Base-by-base conservation (phyloP, 1,140 invertebrate genomes). In the Drosophila serrata region DNA sequence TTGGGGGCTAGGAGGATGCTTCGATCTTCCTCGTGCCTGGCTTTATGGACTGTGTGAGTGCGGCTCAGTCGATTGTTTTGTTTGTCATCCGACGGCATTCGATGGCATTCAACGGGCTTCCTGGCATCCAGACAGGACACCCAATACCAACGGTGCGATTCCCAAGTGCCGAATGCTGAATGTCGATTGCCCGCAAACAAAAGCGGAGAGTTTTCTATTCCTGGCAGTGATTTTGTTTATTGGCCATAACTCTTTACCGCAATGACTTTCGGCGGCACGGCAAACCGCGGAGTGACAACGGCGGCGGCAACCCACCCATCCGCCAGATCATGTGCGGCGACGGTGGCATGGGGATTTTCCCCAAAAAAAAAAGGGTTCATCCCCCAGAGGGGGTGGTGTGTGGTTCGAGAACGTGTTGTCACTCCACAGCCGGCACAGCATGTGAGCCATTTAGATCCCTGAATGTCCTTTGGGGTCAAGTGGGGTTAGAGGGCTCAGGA, bases 201-300 rank as follows among this genome's bases (percentile, higher is more conserved):
- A 82, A 78, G 67, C 2, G 33, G 51, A 63, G 49, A 39, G 62
- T 64, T 67, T 61, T 63, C 70, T 67, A 84, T 77, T 72, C 72
- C 67, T 64, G 59, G 62, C 81, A 73, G 81, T 90, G 85, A 90
- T 90, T 90, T 81, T 72, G 86, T 90, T 90, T 90, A 90, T 90
- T 85, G 85, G 70, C 85, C 86, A 90, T 90, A 90, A 90, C 85
- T 90, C 85, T 90, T 90, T 90, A 76, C 74, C 75, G 74, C 74
- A 90, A 81, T 75, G 81, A 84, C 75, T 75, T 67, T 72, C 31
- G 60, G 51, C 51, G 48, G 64, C 51, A 48, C 51, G 33, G 39
- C 51, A 55, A 55, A 55, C 51, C 51, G 51, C 61, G 63, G 39
- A 42, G 67, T 79, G 75, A 65, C 75, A 78, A 72, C 65, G 46